Conservation (phyloP, 2,888 invertebrate genomes). For the Lordiphosa andalusiaca region DNA sequence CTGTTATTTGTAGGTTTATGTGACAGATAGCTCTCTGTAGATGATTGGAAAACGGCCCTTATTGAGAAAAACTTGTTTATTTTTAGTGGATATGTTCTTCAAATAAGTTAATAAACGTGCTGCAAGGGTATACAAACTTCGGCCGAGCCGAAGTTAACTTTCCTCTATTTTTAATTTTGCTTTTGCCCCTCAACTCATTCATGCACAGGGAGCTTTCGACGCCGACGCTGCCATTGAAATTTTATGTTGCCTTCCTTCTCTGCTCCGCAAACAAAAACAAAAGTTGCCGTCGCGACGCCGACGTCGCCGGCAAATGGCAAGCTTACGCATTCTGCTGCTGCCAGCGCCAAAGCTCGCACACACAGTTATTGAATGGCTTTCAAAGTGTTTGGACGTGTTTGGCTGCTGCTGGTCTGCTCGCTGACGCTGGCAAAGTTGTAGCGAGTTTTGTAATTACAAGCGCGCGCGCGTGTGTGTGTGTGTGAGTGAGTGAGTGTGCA, state of each 20-base stretch:
- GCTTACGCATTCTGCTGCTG: conserved; percentile 35
- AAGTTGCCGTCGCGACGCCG: conserved; percentile 40
- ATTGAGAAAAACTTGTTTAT: no score
- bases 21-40: no score
- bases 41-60: no score
- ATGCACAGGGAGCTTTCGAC: conserved; percentile 55
- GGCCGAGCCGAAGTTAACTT: no score
- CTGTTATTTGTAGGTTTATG: no score
- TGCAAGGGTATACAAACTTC: no score
- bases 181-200: conserved; percentile 59
- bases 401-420: conserved; percentile 38
- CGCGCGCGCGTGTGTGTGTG: conserved; percentile 15
- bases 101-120: no score
- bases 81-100: no score
- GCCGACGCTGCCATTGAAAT: conserved; percentile 63
- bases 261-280: conserved; percentile 65
- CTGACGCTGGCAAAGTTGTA: conserved; percentile 51
- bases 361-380: conserved; percentile 1
- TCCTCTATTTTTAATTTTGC: conserved; percentile 35
- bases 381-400: conserved; percentile 64
- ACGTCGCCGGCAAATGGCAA: conserved; percentile 59
- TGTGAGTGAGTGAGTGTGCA: background rate
- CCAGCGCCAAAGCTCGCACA: conserved; percentile 1
- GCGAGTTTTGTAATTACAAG: conserved; percentile 45
- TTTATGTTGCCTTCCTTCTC: conserved; percentile 46